These are phyloP conservation scores for Zophobas atratus DNA, from an alignment of 1,140 invertebrate genomes.

Conservation along the genomic window DNA sequence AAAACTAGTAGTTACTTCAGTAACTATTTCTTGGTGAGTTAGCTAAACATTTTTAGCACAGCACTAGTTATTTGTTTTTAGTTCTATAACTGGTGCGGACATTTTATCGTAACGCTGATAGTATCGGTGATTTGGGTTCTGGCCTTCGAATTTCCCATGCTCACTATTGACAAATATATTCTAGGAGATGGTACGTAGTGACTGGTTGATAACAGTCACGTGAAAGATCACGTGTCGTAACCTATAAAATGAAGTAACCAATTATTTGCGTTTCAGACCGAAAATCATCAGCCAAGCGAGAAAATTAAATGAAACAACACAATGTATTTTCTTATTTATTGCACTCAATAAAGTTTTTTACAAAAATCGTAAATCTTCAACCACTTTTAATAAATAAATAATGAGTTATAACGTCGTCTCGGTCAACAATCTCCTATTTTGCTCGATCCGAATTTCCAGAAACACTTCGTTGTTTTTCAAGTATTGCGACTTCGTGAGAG, in stretches of 20 bases:
- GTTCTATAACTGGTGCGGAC: conserved; percentile 56
- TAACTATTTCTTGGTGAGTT: conserved; percentile 14
- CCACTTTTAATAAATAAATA: conserved; percentile 33
- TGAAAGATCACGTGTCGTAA: too few species aligned
- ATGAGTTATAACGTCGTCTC: conserved; percentile 31
- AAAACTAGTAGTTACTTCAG: conserved; percentile 1
- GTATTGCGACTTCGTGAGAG: conserved; percentile 76
- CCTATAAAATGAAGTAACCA: too few species aligned
- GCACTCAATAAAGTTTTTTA: too few species aligned
- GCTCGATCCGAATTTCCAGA: conserved; percentile 73
- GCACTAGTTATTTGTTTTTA: conserved; percentile 41
- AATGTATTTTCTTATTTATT: too few species aligned
- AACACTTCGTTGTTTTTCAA: conserved; percentile 77
- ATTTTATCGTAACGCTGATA: conserved; percentile 50
- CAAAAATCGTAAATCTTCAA: background rate
- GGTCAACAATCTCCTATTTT: conserved; percentile 25
- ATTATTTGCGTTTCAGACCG: too few species aligned
- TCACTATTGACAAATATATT: conserved; percentile 56
- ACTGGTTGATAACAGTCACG: too few species aligned
- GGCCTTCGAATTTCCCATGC: conserved; percentile 57
- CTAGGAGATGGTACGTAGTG: conserved; percentile 1
- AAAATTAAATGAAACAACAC: too few species aligned
- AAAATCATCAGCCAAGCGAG: too few species aligned
- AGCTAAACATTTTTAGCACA: background rate
- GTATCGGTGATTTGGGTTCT: conserved; percentile 56